A percentile compares a stretch with the other conserved stretches of the same genome.
phyloP scores from a whole-genome alignment of 2,113 vertebrate species.

The Cygnus buccinator region DNA sequence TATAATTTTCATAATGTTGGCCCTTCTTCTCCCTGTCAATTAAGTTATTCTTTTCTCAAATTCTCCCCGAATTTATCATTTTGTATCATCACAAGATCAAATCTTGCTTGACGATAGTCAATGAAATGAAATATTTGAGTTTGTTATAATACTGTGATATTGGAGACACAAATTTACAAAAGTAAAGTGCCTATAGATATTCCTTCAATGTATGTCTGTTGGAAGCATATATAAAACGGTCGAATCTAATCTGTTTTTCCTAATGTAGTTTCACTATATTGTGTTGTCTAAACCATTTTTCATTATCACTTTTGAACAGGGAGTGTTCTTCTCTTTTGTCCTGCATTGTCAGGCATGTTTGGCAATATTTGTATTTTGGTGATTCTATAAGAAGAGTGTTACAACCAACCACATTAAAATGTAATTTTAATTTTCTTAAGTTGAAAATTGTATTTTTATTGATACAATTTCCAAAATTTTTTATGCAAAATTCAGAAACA shows the following conservation, averaged over 20 bases:
- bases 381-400: background rate
- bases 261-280: background rate
- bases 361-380: background rate
- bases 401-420: background rate
- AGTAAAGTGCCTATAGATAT: background rate
- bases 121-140: background rate
- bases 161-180: background rate
- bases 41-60: background rate
- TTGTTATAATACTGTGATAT: background rate
- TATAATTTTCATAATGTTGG: background rate
- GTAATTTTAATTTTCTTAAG: background rate
- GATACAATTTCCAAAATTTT: background rate
- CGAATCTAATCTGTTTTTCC: background rate
- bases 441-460: background rate
- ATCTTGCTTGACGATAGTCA: background rate
- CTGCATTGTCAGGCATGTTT: background rate
- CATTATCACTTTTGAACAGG: background rate
- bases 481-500: background rate
- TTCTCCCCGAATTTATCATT: background rate
- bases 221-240: background rate
- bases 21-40: background rate
- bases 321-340: background rate
- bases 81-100: background rate
- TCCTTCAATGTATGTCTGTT: accelerated
- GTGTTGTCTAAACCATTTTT: background rate